Conservation (phyloP, 1,140 invertebrate genomes). For the Trachymyrmex septentrionalis region DNA sequence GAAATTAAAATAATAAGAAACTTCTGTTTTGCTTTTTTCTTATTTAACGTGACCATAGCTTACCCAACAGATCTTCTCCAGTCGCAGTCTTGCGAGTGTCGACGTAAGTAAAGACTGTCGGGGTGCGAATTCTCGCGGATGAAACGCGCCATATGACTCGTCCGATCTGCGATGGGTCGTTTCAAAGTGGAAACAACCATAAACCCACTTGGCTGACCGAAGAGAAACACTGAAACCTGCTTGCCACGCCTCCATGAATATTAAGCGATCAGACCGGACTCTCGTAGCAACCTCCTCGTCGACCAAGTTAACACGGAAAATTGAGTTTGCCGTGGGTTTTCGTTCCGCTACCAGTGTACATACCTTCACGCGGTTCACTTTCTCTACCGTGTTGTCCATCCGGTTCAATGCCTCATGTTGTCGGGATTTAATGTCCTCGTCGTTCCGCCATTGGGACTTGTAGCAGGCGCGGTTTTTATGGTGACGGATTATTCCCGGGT, state of each 20-base stretch:
- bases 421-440: constrained; percentile 34
- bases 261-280: constrained; percentile 74
- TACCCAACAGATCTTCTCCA: neutral
- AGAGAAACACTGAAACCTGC: constrained; percentile 54
- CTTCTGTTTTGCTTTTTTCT: neutral
- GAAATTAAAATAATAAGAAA: neutral
- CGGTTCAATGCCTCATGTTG: constrained; percentile 22
- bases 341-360: constrained; percentile 27
- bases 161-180: constrained; percentile 48
- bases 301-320: constrained; percentile 67
- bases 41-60: neutral
- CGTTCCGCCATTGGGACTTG: constrained; percentile 33
- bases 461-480: constrained; percentile 42
- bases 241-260: constrained; percentile 72
- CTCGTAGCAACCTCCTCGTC: constrained; percentile 65
- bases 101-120: neutral
- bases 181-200: constrained; percentile 67
- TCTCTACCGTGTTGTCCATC: constrained; percentile 15
- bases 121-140: constrained; percentile 19
- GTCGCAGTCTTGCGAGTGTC: neutral
- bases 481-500: constrained; percentile 60
- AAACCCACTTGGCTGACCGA: constrained; percentile 57
- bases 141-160: constrained; percentile 13
- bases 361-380: constrained; percentile 32
- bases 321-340: constrained; percentile 64